phyloP scores from a whole-genome alignment of 2,888 invertebrate species.

The Tenthredo mesomela region DNA sequence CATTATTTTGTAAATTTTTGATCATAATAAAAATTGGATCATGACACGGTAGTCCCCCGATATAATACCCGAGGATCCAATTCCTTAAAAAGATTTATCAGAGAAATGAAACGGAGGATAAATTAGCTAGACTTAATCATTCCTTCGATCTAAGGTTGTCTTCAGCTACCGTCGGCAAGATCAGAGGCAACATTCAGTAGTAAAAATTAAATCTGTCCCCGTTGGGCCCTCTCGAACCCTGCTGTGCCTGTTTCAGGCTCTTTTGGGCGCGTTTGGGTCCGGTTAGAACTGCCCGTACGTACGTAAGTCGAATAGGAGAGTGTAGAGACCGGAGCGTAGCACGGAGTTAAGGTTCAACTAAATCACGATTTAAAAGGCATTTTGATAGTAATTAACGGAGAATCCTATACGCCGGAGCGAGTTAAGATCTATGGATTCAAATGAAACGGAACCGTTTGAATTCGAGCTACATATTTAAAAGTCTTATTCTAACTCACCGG shows the following conservation, averaged over 20 bases:
- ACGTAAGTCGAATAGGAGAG: neutral
- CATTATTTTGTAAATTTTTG: constrained; percentile 35
- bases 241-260: constrained; percentile 4
- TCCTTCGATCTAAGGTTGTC: constrained; percentile 40
- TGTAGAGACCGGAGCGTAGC: neutral
- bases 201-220: constrained; percentile 56
- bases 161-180: constrained; percentile 55
- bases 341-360: constrained; percentile 47
- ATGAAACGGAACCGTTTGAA: constrained; percentile 42
- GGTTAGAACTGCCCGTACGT: constrained; percentile 21
- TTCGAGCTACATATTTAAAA: constrained; percentile 9
- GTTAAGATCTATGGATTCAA: constrained; percentile 50
- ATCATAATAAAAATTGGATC: neutral
- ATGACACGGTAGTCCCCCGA: neutral
- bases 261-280: constrained; percentile 33
- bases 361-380: constrained; percentile 54
- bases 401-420: constrained; percentile 64
- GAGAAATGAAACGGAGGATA: constrained; percentile 45
- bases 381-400: constrained; percentile 59
- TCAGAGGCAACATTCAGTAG: constrained; percentile 52
- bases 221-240: constrained; percentile 9
- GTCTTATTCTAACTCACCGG: neutral
- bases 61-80: neutral
- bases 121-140: constrained; percentile 46
- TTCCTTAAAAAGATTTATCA: constrained; percentile 44